A percentile compares a stretch with the other conserved stretches of the same genome.
Evolutionary conservation across 2,888 invertebrate species (phyloP).

Genomic region (Oithona nana): DNA sequence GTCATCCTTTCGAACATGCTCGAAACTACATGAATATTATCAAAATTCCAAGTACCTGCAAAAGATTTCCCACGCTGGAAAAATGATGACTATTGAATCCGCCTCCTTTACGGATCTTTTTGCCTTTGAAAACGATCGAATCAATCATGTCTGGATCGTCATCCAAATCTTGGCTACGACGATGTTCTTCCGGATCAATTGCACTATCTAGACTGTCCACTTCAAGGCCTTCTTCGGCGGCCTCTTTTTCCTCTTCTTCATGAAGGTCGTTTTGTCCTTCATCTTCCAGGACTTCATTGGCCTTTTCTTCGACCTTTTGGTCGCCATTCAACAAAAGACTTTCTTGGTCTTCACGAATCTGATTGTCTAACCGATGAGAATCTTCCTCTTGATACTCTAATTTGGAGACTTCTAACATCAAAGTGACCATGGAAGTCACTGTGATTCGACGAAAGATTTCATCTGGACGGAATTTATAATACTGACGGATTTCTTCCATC

Average conservation of each 20-base stretch:
- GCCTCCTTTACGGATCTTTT: not conserved
- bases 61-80: not conserved
- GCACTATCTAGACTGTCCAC: not conserved
- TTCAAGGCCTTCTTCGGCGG: not conserved
- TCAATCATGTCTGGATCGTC: not conserved
- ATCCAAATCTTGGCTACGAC: not conserved
- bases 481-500: conserved; percentile 14
- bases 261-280: not conserved
- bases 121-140: not conserved
- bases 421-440: conserved; percentile 19
- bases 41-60: too few relatives aligned
- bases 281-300: not conserved
- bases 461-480: conserved; percentile 20
- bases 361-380: not conserved
- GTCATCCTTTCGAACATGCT: not conserved
- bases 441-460: conserved; percentile 21
- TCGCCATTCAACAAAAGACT: too few relatives aligned
- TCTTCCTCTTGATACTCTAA: conserved; percentile 10
- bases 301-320: not conserved
- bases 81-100: not conserved
- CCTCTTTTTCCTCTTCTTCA: too few relatives aligned
- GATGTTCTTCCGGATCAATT: not conserved
- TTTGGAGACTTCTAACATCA: conserved; percentile 19
- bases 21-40: not conserved
- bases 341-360: not conserved